A percentile compares a stretch with the other conserved stretches of the same genome.
Evolutionary conservation across 2,888 invertebrate species (phyloP).

Genomic region (Pseudococcus longispinus): DNA sequence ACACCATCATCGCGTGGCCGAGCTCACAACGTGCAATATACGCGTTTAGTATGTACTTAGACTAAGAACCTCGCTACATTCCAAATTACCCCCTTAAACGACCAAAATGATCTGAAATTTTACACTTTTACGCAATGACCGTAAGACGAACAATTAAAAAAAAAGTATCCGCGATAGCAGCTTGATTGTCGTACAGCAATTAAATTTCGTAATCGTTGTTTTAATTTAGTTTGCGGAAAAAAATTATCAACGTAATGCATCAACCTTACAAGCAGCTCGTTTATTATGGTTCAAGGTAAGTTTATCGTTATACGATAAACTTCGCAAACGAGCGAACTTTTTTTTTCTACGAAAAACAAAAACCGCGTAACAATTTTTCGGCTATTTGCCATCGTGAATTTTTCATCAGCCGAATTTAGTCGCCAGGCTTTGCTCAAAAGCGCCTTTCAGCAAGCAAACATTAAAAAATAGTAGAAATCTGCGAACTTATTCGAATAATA

Average conservation of each 20-base stretch:
- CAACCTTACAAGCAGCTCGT: slow-evolving; percentile 23
- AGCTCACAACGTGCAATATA: background rate
- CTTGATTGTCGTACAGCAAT: slow-evolving; percentile 10
- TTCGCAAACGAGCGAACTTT: background rate
- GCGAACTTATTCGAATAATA: background rate
- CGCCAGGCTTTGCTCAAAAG: background rate
- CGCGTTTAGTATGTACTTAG: background rate
- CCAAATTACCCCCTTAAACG: background rate
- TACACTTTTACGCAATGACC: background rate
- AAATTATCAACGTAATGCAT: slow-evolving; percentile 28
- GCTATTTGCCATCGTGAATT: background rate
- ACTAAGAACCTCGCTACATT: background rate
- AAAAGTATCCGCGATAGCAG: background rate
- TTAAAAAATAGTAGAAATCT: background rate
- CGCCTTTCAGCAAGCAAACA: background rate
- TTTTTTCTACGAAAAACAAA: background rate
- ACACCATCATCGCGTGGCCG: background rate
- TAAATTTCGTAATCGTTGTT: slow-evolving; percentile 3
- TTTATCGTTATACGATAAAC: background rate
- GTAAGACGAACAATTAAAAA: background rate
- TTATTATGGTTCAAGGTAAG: slow-evolving; percentile 22
- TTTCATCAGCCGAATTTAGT: background rate
- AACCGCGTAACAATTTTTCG: background rate
- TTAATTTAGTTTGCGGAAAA: slow-evolving; percentile 27
- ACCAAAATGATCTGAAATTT: background rate